Evolutionary conservation across 2,888 invertebrate genomes (phyloP).

Genomic region (Cephalotes varians): DNA sequence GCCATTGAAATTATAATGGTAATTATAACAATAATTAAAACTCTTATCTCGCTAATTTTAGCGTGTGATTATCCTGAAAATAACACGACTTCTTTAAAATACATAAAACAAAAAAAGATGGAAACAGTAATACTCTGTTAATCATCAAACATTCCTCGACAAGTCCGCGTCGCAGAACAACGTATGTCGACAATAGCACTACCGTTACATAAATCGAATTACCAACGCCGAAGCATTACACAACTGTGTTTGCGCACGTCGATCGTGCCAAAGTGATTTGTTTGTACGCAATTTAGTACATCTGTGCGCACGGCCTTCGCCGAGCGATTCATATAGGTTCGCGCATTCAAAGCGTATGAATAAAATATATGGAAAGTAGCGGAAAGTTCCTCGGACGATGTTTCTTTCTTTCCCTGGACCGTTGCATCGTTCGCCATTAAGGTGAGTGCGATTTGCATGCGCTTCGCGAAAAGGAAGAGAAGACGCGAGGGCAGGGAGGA

Average conservation of each 20-base stretch:
- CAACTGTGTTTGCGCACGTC: conserved; percentile 74
- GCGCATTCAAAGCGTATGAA: conserved; percentile 57
- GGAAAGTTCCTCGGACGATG: conserved; percentile 27
- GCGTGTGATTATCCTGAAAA: neutral
- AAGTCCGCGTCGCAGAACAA: conserved; percentile 26
- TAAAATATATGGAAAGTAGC: conserved; percentile 52
- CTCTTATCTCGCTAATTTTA: neutral
- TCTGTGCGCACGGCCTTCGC: conserved; percentile 73
- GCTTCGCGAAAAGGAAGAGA: conserved; percentile 47
- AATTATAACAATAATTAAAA: conserved; percentile 1
- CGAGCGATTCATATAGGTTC: conserved; percentile 60
- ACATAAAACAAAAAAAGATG: conserved; percentile 2
- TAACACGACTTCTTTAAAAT: conserved; percentile 17
- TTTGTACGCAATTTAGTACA: conserved; percentile 76
- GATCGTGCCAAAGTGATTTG: conserved; percentile 76
- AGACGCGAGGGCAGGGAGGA: conserved; percentile 35
- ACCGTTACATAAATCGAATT: conserved; percentile 75
- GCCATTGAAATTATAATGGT: neutral
- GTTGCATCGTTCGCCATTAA: conserved; percentile 44
- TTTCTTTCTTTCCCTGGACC: conserved; percentile 44
- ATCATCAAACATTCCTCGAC: conserved; percentile 13
- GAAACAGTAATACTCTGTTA: conserved; percentile 3
- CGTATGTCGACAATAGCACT: conserved; percentile 68
- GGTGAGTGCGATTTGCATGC: conserved; percentile 42
- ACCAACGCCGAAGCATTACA: conserved; percentile 69